Evolutionary conservation across 1,140 invertebrate species (phyloP).

Genomic region (Papilio helenus): DNA sequence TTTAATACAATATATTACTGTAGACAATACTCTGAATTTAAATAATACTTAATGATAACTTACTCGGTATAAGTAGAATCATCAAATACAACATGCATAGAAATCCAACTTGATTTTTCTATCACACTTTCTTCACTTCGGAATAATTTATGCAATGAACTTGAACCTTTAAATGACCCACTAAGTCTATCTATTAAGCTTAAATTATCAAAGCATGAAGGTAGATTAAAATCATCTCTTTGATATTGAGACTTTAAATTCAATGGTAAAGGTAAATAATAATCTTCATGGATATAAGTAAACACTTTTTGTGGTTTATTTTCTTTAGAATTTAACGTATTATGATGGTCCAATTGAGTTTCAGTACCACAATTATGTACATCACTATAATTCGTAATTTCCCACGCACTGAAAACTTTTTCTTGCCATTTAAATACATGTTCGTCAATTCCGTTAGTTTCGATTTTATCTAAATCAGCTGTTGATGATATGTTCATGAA

Average conservation of each 20-base stretch:
- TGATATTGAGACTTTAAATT: conserved; percentile 41
- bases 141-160: conserved; percentile 60
- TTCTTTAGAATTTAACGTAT: conserved; percentile 54
- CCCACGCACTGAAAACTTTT: conserved; percentile 69
- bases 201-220: conserved; percentile 53
- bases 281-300: conserved; percentile 71
- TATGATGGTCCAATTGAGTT: conserved; percentile 61
- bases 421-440: conserved; percentile 76
- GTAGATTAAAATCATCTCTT: conserved; percentile 46
- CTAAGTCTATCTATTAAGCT: conserved; percentile 48
- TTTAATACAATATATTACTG: no score
- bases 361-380: conserved; percentile 64
- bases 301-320: conserved; percentile 61
- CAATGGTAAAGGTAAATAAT: conserved; percentile 56
- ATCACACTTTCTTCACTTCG: conserved; percentile 57
- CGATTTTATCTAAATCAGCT: conserved; percentile 48
- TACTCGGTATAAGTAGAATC: conserved; percentile 72
- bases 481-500: conserved; percentile 52
- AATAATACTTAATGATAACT: conserved; percentile 44
- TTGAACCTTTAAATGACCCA: conserved; percentile 41
- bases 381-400: conserved; percentile 63
- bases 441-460: conserved; percentile 54
- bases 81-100: conserved; percentile 73
- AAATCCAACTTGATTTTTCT: conserved; percentile 53
- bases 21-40: not conserved